These are phyloP conservation scores for Scaptodrosophila latifasciaeformis DNA, from an alignment of 2,888 invertebrate genomes.

Conservation along the genomic window DNA sequence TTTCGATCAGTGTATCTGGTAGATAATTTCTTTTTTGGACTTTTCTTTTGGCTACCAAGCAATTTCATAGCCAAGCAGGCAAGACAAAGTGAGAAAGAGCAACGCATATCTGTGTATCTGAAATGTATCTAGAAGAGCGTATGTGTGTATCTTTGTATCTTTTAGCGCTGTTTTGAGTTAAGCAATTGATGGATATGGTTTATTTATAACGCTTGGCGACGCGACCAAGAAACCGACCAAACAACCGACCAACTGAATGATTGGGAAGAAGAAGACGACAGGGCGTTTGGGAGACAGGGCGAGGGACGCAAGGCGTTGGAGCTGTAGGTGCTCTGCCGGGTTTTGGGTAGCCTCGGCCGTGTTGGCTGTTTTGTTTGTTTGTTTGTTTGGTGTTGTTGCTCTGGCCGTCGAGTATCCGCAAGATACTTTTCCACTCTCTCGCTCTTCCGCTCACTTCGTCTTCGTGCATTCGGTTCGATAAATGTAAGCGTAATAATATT, in stretches of 20 bases:
- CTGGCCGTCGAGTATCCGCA: conserved; percentile 50
- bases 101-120: too few species aligned
- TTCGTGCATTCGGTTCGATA: conserved; percentile 54
- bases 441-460: conserved; percentile 29
- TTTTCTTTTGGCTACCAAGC: too few species aligned
- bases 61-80: too few species aligned
- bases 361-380: conserved; percentile 20
- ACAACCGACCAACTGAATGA: conserved; percentile 31
- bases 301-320: not conserved
- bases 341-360: too few species aligned
- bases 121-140: conserved; percentile 27
- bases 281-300: too few species aligned
- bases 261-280: not conserved
- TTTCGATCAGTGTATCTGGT: too few species aligned
- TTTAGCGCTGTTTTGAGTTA: conserved; percentile 71
- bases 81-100: too few species aligned
- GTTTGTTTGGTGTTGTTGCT: conserved; percentile 22
- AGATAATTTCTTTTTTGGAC: too few species aligned
- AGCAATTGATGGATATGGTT: conserved; percentile 74
- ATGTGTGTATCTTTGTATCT: conserved; percentile 58
- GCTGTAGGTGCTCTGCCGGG: not conserved
- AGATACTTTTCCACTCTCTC: too few species aligned
- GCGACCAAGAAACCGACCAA: conserved; percentile 31
- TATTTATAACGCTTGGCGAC: conserved; percentile 72
- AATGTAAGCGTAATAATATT: conserved; percentile 74